These are phyloP conservation scores for Leucopsar rothschildi DNA, from an alignment of 2,113 vertebrate species.

Conservation along the genomic window DNA sequence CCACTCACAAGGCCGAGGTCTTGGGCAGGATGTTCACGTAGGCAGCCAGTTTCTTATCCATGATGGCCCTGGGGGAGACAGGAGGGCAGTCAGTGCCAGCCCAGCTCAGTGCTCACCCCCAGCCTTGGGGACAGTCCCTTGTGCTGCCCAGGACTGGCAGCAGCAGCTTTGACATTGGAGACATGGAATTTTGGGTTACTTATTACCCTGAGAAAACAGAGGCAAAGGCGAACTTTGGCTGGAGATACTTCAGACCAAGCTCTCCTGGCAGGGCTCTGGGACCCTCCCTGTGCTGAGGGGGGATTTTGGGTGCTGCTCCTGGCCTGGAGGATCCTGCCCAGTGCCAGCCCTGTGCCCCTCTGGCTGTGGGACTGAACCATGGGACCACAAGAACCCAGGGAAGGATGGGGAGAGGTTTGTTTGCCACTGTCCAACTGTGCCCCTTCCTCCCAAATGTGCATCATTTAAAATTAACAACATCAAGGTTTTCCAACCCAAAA, in stretches of 20 bases:
- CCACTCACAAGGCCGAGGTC: slow-evolving; percentile 83
- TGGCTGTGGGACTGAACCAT: accelerated
- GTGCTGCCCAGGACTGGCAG: not conserved
- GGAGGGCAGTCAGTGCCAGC: not conserved
- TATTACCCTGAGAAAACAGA: not conserved
- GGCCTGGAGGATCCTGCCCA: not conserved
- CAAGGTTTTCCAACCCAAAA: not conserved
- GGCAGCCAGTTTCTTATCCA: slow-evolving; percentile 85
- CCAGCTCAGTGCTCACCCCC: not conserved
- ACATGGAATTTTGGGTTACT: not conserved
- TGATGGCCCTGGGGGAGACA: slow-evolving; percentile 76
- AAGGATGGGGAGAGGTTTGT: accelerated
- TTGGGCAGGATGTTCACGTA: slow-evolving; percentile 83
- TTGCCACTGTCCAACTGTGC: not conserved
- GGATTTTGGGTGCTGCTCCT: not conserved
- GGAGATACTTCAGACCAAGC: not conserved
- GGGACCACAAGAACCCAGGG: accelerated
- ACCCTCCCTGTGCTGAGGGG: not conserved
- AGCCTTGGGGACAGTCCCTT: accelerated
- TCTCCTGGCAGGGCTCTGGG: not conserved
- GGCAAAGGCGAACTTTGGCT: not conserved
- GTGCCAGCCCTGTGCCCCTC: not conserved
- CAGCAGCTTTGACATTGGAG: not conserved
- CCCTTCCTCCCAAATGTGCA: not conserved
- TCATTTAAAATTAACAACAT: not conserved